Conservation (phyloP, 2,797 vertebrate genomes). For the Australoheros facetus region DNA sequence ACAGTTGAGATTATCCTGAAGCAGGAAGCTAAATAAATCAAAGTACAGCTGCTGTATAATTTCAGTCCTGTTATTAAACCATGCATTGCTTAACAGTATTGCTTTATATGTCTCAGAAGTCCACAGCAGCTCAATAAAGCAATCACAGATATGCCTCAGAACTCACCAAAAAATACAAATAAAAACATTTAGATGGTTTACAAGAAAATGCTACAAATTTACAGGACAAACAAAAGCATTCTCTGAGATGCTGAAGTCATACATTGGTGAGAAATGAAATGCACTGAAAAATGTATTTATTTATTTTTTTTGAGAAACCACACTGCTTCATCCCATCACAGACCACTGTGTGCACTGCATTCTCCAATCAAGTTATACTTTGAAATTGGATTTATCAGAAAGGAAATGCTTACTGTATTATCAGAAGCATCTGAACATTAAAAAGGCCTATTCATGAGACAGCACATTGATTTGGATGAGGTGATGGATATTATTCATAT, state of each 20-base stretch:
- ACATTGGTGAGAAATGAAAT: background rate
- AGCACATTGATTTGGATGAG: background rate
- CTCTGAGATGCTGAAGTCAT: background rate
- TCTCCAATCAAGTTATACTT: background rate
- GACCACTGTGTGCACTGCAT: background rate
- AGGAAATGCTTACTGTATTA: background rate
- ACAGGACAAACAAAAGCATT: background rate
- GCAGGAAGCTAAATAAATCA: background rate
- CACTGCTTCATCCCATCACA: too few species aligned
- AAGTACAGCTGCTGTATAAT: background rate
- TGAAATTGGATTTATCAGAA: background rate
- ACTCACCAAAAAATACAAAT: too few species aligned
- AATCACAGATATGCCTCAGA: background rate
- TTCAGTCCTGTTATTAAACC: background rate
- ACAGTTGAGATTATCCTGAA: background rate
- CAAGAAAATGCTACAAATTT: background rate
- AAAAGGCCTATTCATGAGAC: background rate
- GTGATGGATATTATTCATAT: background rate
- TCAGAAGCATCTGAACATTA: background rate
- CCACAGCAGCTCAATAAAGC: background rate
- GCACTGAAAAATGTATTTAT: background rate
- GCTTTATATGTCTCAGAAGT: background rate
- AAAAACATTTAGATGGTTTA: background rate
- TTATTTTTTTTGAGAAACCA: background rate
- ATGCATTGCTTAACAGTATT: background rate